These are phyloP conservation scores for Sebastes hubbsi DNA, from an alignment of 2,797 vertebrate genomes.

Conservation along the genomic window DNA sequence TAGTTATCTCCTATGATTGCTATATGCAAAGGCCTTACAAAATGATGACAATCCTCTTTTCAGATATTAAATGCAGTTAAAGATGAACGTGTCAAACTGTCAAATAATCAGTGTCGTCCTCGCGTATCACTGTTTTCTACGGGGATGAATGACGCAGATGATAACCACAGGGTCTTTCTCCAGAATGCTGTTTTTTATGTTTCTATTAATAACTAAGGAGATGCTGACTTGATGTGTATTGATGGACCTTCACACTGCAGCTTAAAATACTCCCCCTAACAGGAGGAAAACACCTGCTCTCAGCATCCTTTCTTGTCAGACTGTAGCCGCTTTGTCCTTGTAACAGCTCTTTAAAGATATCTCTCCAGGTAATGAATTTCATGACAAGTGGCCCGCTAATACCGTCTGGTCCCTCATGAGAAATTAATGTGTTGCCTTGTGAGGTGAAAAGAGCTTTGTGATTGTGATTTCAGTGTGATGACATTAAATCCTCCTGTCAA, in stretches of 20 bases:
- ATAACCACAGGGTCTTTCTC: neutral
- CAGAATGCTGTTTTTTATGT: conserved; percentile 1
- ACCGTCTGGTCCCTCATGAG: conserved; percentile 41
- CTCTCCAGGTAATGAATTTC: conserved; percentile 59
- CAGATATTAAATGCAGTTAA: neutral
- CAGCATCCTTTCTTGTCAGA: conserved; percentile 33
- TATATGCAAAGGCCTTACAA: neutral
- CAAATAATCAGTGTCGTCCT: neutral
- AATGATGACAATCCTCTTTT: neutral
- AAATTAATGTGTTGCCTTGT: conserved; percentile 43
- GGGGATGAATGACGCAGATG: neutral
- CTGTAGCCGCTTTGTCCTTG: conserved; percentile 33
- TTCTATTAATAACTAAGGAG: conserved; percentile 22
- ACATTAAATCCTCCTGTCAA: conserved; percentile 26
- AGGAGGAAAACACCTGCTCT: conserved; percentile 18
- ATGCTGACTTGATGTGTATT: conserved; percentile 41
- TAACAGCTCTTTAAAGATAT: conserved; percentile 46
- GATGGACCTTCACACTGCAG: conserved; percentile 23
- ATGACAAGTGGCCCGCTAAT: conserved; percentile 47
- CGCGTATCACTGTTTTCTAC: neutral
- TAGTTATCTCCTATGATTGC: neutral
- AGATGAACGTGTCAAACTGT: neutral
- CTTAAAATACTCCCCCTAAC: neutral
- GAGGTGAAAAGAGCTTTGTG: conserved; percentile 31
- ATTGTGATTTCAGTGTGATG: conserved; percentile 23